Conservation (phyloP, 1,140 invertebrate species). For the Drosophila jambulina region DNA sequence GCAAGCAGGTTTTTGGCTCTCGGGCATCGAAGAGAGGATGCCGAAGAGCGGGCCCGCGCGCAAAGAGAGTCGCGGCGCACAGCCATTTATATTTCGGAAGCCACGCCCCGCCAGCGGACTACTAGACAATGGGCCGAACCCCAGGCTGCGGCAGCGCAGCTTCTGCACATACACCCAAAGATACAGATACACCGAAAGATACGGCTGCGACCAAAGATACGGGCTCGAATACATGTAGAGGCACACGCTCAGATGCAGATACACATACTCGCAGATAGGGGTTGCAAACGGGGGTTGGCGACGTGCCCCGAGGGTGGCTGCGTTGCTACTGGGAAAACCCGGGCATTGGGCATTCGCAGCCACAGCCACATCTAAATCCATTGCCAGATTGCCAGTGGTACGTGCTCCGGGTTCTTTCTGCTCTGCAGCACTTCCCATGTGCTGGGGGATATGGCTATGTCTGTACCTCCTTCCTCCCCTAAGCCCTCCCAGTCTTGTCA, state of each 20-base stretch:
- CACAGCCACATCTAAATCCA: slow-evolving; percentile 18
- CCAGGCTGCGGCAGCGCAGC: slow-evolving; percentile 80
- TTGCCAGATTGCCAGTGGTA: slow-evolving; percentile 73
- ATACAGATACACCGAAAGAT: slow-evolving; percentile 30
- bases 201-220: slow-evolving; percentile 3
- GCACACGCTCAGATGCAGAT: slow-evolving; percentile 18
- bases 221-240: slow-evolving; percentile 15
- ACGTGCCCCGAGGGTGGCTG: slow-evolving; percentile 79
- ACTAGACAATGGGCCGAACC: slow-evolving; percentile 80
- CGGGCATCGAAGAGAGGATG: slow-evolving; percentile 36
- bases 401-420: slow-evolving; percentile 70
- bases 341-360: slow-evolving; percentile 57
- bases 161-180: slow-evolving; percentile 49
- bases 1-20: slow-evolving; percentile 50
- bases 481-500: slow-evolving; percentile 2
- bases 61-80: slow-evolving; percentile 51
- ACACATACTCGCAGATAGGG: slow-evolving; percentile 31
- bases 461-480: slow-evolving; percentile 5
- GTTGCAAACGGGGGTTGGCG: slow-evolving; percentile 70
- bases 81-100: slow-evolving; percentile 84
- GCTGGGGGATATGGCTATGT: slow-evolving; percentile 45
- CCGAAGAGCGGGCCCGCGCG: slow-evolving; percentile 26
- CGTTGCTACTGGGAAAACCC: slow-evolving; percentile 81
- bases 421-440: slow-evolving; percentile 46
- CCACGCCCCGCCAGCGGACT: slow-evolving; percentile 80